Evolutionary conservation across 2,113 vertebrate species (phyloP).

Genomic region (Beaufortia kweichowensis): DNA sequence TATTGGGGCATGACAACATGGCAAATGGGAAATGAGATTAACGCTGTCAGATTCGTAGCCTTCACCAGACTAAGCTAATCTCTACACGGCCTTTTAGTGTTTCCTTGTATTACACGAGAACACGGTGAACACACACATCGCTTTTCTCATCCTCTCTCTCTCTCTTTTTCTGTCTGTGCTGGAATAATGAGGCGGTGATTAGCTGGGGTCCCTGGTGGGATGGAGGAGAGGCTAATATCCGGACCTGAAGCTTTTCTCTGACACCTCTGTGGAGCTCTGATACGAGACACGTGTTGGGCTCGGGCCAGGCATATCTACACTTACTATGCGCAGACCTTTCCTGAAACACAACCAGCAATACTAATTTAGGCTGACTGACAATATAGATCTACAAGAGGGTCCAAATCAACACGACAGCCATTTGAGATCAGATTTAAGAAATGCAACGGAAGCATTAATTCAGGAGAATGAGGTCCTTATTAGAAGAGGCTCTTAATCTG

Average conservation of each 20-base stretch:
- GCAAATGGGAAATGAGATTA: conserved; percentile 69
- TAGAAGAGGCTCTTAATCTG: conserved; percentile 17
- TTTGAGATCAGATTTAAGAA: not conserved
- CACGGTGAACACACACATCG: conserved; percentile 5
- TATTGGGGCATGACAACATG: conserved; percentile 66
- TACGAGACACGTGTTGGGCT: conserved; percentile 30
- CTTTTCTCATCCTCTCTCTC: conserved; percentile 16
- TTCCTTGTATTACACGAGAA: conserved; percentile 48
- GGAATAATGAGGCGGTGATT: conserved; percentile 52
- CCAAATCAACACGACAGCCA: not conserved
- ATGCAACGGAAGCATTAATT: not conserved
- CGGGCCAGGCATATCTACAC: conserved; percentile 34
- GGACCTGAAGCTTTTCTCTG: conserved; percentile 29
- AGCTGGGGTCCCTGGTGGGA: conserved; percentile 41
- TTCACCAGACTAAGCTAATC: conserved; percentile 65
- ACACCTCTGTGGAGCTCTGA: conserved; percentile 40
- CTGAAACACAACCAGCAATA: conserved; percentile 7
- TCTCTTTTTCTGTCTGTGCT: conserved; percentile 42
- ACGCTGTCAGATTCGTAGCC: conserved; percentile 65
- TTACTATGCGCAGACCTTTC: not conserved
- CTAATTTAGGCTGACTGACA: conserved; percentile 16
- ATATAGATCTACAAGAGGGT: not conserved
- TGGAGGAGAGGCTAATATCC: conserved; percentile 49
- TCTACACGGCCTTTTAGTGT: conserved; percentile 53
- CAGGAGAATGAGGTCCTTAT: not conserved